Evolutionary conservation across 2,113 vertebrate species (phyloP).

Genomic region (Himantopus leucocephalus): DNA sequence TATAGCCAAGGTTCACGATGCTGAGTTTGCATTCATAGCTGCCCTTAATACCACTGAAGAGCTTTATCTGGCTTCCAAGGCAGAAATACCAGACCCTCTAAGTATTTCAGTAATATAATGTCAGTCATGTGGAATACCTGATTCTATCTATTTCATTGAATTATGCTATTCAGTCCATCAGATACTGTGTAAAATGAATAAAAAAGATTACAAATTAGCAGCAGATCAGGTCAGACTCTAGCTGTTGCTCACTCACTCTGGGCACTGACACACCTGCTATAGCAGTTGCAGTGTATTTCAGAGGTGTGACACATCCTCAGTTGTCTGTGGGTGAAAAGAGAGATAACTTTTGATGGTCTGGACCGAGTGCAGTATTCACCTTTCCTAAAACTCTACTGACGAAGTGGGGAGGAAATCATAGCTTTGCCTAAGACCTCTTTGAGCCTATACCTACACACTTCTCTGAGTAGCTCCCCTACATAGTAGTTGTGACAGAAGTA

Average conservation of each 20-base stretch:
- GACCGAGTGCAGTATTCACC: background rate
- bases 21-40: background rate
- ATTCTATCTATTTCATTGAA: background rate
- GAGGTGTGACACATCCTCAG: background rate
- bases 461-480: background rate
- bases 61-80: background rate
- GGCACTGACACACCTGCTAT: background rate
- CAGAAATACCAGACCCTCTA: background rate
- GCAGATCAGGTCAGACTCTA: background rate
- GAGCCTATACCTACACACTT: background rate
- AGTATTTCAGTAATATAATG: background rate
- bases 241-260: background rate
- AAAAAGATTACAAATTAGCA: background rate
- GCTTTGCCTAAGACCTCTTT: background rate
- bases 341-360: background rate
- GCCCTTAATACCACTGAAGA: background rate
- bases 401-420: background rate
- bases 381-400: background rate
- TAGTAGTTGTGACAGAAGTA: background rate
- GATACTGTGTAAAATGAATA: background rate
- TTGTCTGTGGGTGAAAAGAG: background rate
- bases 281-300: background rate
- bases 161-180: background rate
- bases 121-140: background rate
- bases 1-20: background rate